phyloP scores from a whole-genome alignment of 2,113 vertebrate species.

The Vulpes ferrilata region DNA sequence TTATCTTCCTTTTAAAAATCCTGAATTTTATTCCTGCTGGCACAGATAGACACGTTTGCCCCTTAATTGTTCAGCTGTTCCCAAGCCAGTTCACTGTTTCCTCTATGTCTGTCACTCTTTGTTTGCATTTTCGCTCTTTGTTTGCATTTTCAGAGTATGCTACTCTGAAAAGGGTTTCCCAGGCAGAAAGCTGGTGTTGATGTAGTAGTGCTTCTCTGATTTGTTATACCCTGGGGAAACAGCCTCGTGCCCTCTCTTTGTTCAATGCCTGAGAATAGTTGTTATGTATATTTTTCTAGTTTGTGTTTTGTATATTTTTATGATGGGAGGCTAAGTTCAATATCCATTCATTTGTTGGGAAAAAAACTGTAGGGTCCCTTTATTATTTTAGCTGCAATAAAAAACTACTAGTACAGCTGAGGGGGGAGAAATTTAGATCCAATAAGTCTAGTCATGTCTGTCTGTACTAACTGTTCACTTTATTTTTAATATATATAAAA shows the following conservation, averaged over 20 bases:
- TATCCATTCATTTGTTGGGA: background rate
- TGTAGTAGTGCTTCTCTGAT: background rate
- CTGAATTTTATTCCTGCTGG: background rate
- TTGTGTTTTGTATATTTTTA: background rate
- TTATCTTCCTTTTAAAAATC: background rate
- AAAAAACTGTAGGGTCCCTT: background rate
- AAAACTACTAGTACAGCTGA: background rate
- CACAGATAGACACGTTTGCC: background rate
- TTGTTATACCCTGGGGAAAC: background rate
- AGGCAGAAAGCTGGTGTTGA: background rate
- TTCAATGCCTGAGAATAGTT: background rate
- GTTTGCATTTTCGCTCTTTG: background rate
- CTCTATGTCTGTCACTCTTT: background rate
- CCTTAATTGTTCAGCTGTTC: background rate
- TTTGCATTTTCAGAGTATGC: background rate
- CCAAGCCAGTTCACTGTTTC: background rate
- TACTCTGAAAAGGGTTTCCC: background rate
- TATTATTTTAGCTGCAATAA: background rate
- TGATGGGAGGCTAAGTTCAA: background rate
- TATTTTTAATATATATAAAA: background rate
- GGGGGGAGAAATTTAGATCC: background rate
- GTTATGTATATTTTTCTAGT: background rate
- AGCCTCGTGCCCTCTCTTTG: background rate
- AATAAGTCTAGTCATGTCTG: background rate
- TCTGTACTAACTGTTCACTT: background rate